Evolutionary conservation across 2,888 invertebrate species (phyloP), one percentile per base, ranked within the genome.

Genomic region (Hyposoter didymator): DNA sequence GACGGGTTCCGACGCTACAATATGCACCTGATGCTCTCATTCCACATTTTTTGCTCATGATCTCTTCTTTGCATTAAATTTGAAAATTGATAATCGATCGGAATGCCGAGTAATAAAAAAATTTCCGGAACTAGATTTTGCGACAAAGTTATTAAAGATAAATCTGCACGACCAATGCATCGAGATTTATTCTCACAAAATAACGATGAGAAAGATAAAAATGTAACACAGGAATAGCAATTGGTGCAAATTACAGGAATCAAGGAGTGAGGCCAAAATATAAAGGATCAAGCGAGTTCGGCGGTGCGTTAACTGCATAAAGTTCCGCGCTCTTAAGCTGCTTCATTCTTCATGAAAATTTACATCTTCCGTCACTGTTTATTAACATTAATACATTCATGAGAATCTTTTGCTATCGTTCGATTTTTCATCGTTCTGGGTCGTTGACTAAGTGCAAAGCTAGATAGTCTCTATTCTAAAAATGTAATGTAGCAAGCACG

Each of bases 241-340:
- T 89, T 87, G 89, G 79, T 82, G 73, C 74, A 87, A 82, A 87
- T 88, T 88, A 89, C 89, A 84, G 87, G 85, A 89, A 89, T 89
- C 83, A 88, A 86, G 59, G 79, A 78, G 79, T 43, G 66, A 62
- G 64, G 45, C 45, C 59, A 64, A 79, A 66, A 73, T 70, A 69
- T 72, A 67, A 85, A 83, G 84, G 83, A 78, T 64, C 55, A 74
- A 69, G 81, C 89, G 69, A 81, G 84, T 76, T 64, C 70, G 64
- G 39, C 66, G 52, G 82, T 82, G 52, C 76, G 75, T 84, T 74
- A 84, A 76, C 55, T n/a, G 66, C 76, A 52, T 52, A 64, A 64
- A 62, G 72, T 78, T 55, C 52, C 72, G 74, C 49, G 8, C 69
- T 49, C 66, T 32, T 70, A 8, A 64, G 66, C 72, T 45, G 32